These are phyloP conservation scores for Drosophila vallismaia DNA, from an alignment of 2,888 invertebrate genomes.

Conservation along the genomic window DNA sequence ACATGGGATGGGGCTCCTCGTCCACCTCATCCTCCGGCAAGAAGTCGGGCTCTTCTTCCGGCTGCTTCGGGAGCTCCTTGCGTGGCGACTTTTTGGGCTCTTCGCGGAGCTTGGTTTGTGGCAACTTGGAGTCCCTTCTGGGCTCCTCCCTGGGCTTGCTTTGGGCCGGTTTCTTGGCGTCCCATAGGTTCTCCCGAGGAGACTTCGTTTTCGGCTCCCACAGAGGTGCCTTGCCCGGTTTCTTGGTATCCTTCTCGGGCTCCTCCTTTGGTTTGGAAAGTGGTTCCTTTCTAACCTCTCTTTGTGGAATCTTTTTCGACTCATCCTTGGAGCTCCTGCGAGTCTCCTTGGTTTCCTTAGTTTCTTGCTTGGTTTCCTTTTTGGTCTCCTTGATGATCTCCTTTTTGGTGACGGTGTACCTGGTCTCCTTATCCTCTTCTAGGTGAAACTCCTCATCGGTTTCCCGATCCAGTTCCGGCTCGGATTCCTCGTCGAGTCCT, in stretches of 20 bases:
- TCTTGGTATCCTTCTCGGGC: slow-evolving; percentile 3
- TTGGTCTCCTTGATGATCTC: background rate
- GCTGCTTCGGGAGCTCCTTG: slow-evolving; percentile 4
- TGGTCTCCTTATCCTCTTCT: slow-evolving; percentile 37
- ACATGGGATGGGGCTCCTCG: slow-evolving; percentile 85
- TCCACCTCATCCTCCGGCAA: slow-evolving; percentile 21
- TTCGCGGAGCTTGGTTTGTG: slow-evolving; percentile 3
- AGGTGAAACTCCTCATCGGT: slow-evolving; percentile 44
- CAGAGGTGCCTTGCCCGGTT: slow-evolving; percentile 9
- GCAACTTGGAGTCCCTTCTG: slow-evolving; percentile 3
- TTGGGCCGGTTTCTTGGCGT: slow-evolving; percentile 3
- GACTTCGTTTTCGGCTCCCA: slow-evolving; percentile 18
- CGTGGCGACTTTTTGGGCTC: slow-evolving; percentile 4
- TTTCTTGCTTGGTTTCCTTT: slow-evolving; percentile 1
- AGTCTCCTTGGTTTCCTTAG: slow-evolving; percentile 16
- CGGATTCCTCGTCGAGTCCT: slow-evolving; percentile 61
- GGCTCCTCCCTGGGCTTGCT: slow-evolving; percentile 11
- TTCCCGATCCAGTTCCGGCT: slow-evolving; percentile 48
- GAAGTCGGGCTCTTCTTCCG: slow-evolving; percentile 21
- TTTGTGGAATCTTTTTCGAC: background rate
- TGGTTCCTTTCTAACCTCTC: slow-evolving; percentile 5
- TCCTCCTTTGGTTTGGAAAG: slow-evolving; percentile 9
- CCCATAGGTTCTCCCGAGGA: background rate
- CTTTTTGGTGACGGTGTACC: background rate
- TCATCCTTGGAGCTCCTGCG: slow-evolving; percentile 15